phyloP scores from a whole-genome alignment of 2,888 invertebrate genomes.

The Campopleginae sp. region DNA sequence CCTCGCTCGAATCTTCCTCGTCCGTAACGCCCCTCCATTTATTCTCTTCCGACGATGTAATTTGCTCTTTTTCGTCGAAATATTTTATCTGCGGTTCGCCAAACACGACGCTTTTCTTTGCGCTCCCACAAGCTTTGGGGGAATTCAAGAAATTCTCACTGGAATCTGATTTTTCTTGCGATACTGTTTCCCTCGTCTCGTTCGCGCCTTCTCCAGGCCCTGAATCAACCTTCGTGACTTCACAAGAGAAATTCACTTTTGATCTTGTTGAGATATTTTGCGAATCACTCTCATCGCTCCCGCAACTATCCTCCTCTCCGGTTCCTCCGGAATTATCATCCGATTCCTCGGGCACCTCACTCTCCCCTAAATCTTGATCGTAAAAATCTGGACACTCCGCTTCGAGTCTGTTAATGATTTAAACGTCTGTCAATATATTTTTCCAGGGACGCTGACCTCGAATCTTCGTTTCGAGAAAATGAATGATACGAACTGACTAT shows the following conservation, averaged over 20 bases:
- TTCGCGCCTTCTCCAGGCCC: slow-evolving; percentile 17
- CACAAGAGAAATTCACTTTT: background rate
- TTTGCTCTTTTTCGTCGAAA: slow-evolving; percentile 60
- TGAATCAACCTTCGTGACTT: slow-evolving; percentile 44
- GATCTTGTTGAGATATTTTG: background rate
- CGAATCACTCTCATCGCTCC: slow-evolving; percentile 47
- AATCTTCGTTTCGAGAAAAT: background rate
- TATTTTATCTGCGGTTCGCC: slow-evolving; percentile 67
- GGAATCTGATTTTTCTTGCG: background rate
- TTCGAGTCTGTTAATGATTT: slow-evolving; percentile 72
- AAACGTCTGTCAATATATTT: background rate
- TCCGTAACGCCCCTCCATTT: slow-evolving; percentile 47
- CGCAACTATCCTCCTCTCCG: slow-evolving; percentile 67
- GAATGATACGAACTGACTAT: no score
- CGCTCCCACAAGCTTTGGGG: slow-evolving; percentile 33
- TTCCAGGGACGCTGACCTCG: background rate
- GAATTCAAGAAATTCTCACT: background rate
- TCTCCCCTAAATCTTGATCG: slow-evolving; percentile 70
- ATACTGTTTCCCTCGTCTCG: slow-evolving; percentile 19
- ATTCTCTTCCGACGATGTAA: slow-evolving; percentile 35
- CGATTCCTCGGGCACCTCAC: slow-evolving; percentile 73
- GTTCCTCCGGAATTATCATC: slow-evolving; percentile 69
- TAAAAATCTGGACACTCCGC: slow-evolving; percentile 73
- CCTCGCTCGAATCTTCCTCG: slow-evolving; percentile 62
- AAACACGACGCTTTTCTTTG: slow-evolving; percentile 62